Evolutionary conservation across 2,113 vertebrate genomes (phyloP).

Genomic region (Callocephalon fimbriatum): DNA sequence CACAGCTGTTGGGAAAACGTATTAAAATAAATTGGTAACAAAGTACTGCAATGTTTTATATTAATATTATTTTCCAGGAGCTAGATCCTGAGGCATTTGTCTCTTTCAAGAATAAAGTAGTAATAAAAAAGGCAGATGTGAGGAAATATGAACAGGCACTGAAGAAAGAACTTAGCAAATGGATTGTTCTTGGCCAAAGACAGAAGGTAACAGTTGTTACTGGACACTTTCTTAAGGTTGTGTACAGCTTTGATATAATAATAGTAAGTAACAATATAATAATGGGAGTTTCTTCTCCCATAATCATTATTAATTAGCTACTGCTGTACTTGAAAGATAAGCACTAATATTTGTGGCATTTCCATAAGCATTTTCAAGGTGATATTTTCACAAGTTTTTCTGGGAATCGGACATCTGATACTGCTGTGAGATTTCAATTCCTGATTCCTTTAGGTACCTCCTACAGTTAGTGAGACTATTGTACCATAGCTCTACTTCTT

Average conservation of each 20-base stretch:
- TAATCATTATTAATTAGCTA: not conserved
- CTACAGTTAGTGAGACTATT: not conserved
- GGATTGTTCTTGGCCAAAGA: constrained; percentile 61
- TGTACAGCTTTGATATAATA: not conserved
- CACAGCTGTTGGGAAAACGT: not conserved
- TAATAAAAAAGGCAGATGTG: constrained; percentile 75
- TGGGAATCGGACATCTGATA: not conserved
- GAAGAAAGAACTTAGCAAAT: constrained; percentile 70
- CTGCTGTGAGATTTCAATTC: not conserved
- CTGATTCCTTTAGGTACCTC: not conserved
- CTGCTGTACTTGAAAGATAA: not conserved
- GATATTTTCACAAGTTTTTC: not conserved
- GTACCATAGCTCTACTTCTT: not conserved
- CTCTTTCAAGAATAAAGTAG: constrained; percentile 74
- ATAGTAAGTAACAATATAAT: not conserved
- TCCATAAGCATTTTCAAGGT: not conserved
- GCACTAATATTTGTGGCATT: not conserved
- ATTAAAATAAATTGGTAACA: not conserved
- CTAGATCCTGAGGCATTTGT: constrained; percentile 75
- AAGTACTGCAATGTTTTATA: not conserved
- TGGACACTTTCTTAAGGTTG: not conserved
- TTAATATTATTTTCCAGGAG: constrained; percentile 55
- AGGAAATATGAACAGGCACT: constrained; percentile 71
- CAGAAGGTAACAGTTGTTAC: constrained; percentile 56
- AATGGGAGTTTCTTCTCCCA: not conserved